Base-by-base conservation (phyloP, 2,113 vertebrate species). In the Peromyscus californicus region DNA sequence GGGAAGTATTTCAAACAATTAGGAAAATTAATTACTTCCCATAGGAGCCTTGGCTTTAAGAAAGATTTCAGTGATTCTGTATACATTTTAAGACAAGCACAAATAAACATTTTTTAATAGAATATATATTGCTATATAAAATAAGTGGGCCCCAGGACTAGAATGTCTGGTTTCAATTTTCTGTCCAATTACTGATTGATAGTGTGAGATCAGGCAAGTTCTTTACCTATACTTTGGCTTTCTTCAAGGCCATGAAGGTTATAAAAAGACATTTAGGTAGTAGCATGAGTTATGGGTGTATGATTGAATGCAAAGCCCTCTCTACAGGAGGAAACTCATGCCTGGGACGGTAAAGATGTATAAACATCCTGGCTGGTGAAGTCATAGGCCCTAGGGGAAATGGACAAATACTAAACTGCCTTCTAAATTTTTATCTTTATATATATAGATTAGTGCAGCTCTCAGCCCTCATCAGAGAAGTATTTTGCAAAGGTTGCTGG, bases 21-120 rank as follows among this genome's bases (percentile, higher is more conserved):
- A 42, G 39, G 22, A 83, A 90, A 45, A 26, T n/a, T 33, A 12
- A 8, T 24, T 17, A 13, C 8, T 83, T 95, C 42, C 16, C 67
- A 59, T n/a, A 29, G 1, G 2, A 82, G 57, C 45, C 59, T 22
- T 69, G 21, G 4, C 84, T 84, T 93, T 84, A 61, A 67, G 21
- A 88, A 70, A 42, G 39, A 24, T 36, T 48, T 75, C 31, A 67
- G 17, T 17, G 59, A 31, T 39, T 84, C 31, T 99, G 93, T 98
- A 97, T 63, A 99, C 98, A 98, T 7, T 85, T 42, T 31, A 65
- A 65, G 65, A 45, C 17, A 85, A 65, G 83, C 16, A 65, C 59
- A 95, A 98, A 99, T 90, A 67, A 54, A 33, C n/a, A 19, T 61
- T n/a, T 22, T 22, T 75, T 59, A 31, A 22, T 33, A 69, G 31